Conservation (phyloP, 37 sponge, comb jelly and placozoan genomes). For the Bolinopsis microptera region DNA sequence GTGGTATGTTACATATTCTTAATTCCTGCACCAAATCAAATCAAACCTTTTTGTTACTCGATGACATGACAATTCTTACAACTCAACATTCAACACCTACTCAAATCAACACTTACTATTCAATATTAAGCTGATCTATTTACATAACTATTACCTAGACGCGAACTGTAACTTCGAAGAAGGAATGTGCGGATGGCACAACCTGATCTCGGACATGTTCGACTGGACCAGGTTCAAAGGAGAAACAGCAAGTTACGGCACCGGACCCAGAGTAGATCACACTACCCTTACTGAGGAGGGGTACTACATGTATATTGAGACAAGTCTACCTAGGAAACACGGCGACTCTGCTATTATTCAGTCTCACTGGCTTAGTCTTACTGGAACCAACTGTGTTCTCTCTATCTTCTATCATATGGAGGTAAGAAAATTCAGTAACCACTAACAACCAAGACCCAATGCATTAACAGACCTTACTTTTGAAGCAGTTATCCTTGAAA, state of each 20-base stretch:
- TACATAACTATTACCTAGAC: too few species aligned
- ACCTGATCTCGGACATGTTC: constrained; percentile 30
- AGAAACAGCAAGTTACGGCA: constrained; percentile 59
- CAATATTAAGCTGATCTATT: too few species aligned
- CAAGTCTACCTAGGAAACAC: constrained; percentile 9
- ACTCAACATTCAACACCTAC: too few species aligned
- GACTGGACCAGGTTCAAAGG: constrained; percentile 68
- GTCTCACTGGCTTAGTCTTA: constrained; percentile 52
- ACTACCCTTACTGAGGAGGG: constrained; percentile 65
- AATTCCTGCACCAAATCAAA: too few species aligned
- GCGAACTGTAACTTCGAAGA: constrained; percentile 66
- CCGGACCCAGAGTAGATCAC: constrained; percentile 67
- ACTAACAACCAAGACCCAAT: too few species aligned
- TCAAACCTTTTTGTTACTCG: too few species aligned
- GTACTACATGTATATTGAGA: constrained; percentile 68
- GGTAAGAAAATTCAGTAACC: neutral
- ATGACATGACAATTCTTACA: too few species aligned
- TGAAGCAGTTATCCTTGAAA: too few species aligned
- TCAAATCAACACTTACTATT: too few species aligned
- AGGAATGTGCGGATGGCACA: constrained; percentile 68
- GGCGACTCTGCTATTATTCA: neutral
- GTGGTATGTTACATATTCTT: constrained; percentile 17
- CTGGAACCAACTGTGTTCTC: constrained; percentile 32
- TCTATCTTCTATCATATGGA: constrained; percentile 67
- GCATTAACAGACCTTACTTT: neutral